Evolutionary conservation across 2,113 vertebrate species (phyloP).

Genomic region (Sterna hirundo): DNA sequence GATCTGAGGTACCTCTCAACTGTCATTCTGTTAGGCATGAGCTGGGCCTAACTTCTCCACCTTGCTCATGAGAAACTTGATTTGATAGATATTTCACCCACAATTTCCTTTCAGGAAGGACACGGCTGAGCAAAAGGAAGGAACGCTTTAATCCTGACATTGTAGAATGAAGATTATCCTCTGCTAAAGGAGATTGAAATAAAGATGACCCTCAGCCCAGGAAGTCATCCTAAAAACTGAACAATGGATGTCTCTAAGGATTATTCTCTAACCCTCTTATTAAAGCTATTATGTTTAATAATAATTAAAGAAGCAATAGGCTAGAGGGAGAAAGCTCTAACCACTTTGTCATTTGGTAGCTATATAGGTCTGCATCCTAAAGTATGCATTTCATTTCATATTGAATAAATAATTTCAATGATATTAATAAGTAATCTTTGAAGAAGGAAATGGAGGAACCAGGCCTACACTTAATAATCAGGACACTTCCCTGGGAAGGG

Average conservation of each 20-base stretch:
- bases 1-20: background rate
- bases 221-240: background rate
- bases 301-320: background rate
- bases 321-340: background rate
- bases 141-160: background rate
- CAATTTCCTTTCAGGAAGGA: background rate
- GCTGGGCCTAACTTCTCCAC: background rate
- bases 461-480: background rate
- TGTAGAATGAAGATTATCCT: background rate
- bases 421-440: background rate
- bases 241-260: background rate
- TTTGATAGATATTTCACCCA: background rate
- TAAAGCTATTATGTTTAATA: background rate
- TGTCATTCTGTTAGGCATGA: background rate
- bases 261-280: background rate
- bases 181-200: background rate
- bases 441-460: background rate
- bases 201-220: background rate
- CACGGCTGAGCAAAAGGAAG: background rate
- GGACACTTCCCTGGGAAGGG: background rate
- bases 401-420: slow-evolving; percentile 25
- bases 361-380: background rate
- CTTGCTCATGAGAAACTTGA: background rate
- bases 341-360: background rate
- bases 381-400: background rate